Conservation (phyloP, 1,140 invertebrate species). For the Caenorhabditis brenneri region DNA sequence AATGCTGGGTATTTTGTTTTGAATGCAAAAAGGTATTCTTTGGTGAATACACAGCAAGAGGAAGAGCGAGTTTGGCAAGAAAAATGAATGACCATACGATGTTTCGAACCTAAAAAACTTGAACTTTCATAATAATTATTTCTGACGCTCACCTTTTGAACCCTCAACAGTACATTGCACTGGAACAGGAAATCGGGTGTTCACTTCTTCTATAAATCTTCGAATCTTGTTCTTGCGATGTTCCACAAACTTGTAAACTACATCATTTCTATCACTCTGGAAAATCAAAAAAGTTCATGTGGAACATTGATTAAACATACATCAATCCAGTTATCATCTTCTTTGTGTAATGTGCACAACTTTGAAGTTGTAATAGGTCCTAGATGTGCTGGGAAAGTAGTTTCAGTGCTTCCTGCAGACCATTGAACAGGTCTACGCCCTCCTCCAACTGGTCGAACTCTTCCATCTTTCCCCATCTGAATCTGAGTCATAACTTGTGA, state of each 20-base stretch:
- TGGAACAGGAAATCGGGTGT: slow-evolving; percentile 63
- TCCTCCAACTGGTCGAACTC: slow-evolving; percentile 40
- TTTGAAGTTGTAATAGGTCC: slow-evolving; percentile 56
- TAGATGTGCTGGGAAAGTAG: slow-evolving; percentile 56
- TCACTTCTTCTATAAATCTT: slow-evolving; percentile 61
- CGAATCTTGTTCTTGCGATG: slow-evolving; percentile 62
- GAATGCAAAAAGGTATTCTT: slow-evolving; percentile 81
- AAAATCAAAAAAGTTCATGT: not conserved
- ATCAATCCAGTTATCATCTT: slow-evolving; percentile 48
- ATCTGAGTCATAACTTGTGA: slow-evolving; percentile 21
- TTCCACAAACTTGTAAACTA: slow-evolving; percentile 66
- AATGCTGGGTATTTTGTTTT: slow-evolving; percentile 84
- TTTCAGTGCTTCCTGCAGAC: slow-evolving; percentile 52
- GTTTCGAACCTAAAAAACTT: slow-evolving; percentile 60
- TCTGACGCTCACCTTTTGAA: slow-evolving; percentile 53
- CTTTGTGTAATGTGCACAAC: slow-evolving; percentile 42
- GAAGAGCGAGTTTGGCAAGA: slow-evolving; percentile 77
- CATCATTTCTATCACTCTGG: slow-evolving; percentile 56
- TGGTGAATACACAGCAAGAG: slow-evolving; percentile 84
- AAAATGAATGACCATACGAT: slow-evolving; percentile 81
- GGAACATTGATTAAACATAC: not conserved
- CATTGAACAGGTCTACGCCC: slow-evolving; percentile 33
- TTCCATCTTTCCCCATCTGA: slow-evolving; percentile 49
- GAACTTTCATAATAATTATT: slow-evolving; percentile 33
- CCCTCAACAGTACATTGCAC: slow-evolving; percentile 66